These are phyloP conservation scores for Physocephala rufipes DNA, from an alignment of 2,888 invertebrate species.

Conservation along the genomic window DNA sequence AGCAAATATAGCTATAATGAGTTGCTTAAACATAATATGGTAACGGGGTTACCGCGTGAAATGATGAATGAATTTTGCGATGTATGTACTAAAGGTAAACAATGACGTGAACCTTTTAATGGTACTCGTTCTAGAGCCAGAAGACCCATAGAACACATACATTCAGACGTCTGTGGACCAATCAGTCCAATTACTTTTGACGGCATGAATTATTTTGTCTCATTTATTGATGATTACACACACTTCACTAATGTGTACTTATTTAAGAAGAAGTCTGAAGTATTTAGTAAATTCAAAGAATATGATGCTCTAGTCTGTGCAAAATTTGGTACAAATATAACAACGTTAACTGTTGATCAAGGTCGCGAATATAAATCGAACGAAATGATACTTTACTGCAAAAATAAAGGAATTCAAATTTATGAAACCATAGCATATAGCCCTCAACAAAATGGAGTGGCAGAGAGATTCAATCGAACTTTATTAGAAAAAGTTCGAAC, in stretches of 20 bases:
- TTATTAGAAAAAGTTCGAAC: slow-evolving; percentile 36
- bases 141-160: slow-evolving; percentile 17
- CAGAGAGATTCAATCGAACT: slow-evolving; percentile 35
- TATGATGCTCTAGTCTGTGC: slow-evolving; percentile 31
- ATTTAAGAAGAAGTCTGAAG: slow-evolving; percentile 37
- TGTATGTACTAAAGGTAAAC: too few species aligned
- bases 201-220: slow-evolving; percentile 27
- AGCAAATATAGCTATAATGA: too few species aligned
- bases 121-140: too few species aligned
- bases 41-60: too few species aligned
- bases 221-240: slow-evolving; percentile 36
- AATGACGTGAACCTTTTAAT: too few species aligned
- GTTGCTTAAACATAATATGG: too few species aligned
- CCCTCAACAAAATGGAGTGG: slow-evolving; percentile 40
- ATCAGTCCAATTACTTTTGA: slow-evolving; percentile 33
- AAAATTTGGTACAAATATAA: slow-evolving; percentile 35
- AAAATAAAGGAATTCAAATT: slow-evolving; percentile 31
- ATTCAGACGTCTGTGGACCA: slow-evolving; percentile 36
- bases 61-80: too few species aligned
- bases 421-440: slow-evolving; percentile 40
- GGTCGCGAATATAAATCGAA: slow-evolving; percentile 35
- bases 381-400: slow-evolving; percentile 34
- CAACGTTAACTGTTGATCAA: slow-evolving; percentile 32
- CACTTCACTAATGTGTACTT: slow-evolving; percentile 28
- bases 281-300: slow-evolving; percentile 38